Percentiles rank a stretch among this genome's conserved stretches.
Evolutionary conservation across 2,888 invertebrate species (phyloP).

Genomic region (Bombylius major): DNA sequence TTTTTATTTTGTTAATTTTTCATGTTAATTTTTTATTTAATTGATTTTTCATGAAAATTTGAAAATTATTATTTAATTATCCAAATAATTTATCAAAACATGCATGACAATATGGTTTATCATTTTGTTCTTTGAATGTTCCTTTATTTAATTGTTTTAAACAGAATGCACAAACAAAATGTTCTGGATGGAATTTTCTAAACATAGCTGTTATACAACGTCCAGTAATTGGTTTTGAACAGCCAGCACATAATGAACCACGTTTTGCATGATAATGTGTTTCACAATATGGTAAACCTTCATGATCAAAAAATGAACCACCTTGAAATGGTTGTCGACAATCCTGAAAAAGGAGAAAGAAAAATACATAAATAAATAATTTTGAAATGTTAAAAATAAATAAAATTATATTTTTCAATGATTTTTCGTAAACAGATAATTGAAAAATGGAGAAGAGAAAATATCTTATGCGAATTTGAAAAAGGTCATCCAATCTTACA

Average conservation of each 20-base stretch:
- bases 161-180: constrained; percentile 99
- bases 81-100: constrained; percentile 97
- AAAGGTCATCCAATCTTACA: too few species aligned
- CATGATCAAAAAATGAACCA: constrained; percentile 97
- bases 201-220: constrained; percentile 99
- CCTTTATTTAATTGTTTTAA: constrained; percentile 95
- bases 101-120: constrained; percentile 95
- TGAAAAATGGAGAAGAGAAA: not conserved
- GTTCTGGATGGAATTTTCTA: constrained; percentile 97
- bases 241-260: constrained; percentile 94
- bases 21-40: too few species aligned
- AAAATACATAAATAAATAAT: not conserved
- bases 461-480: too few species aligned
- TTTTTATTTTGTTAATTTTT: too few species aligned
- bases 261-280: constrained; percentile 96
- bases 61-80: constrained; percentile 33
- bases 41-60: too few species aligned
- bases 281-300: constrained; percentile 96
- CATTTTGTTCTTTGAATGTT: constrained; percentile 98
- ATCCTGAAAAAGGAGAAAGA: constrained; percentile 53
- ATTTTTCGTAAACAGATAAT: not conserved
- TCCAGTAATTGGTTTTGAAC: constrained; percentile 93
- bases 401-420: not conserved
- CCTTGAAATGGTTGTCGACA: constrained; percentile 94
- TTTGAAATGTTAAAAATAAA: not conserved